phyloP scores from a whole-genome alignment of 2,113 vertebrate species.

The Microtus pennsylvanicus region DNA sequence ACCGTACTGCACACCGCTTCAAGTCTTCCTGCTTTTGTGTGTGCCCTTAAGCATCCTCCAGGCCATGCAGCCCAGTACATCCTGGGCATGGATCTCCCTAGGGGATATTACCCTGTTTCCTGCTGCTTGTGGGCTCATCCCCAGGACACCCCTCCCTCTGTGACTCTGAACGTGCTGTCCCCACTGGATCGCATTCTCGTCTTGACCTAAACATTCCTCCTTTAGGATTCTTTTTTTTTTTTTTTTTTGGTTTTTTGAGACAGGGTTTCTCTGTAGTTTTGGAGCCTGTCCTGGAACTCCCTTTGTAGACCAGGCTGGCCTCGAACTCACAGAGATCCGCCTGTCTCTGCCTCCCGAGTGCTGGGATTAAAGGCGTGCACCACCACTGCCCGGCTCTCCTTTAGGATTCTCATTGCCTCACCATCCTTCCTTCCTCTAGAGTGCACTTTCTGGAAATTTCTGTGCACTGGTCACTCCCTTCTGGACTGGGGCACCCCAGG shows the following conservation, averaged over 20 bases:
- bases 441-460: accelerated
- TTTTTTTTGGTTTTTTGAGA: too few relatives aligned
- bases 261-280: too few relatives aligned
- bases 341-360: too few relatives aligned
- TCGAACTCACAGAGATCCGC: too few relatives aligned
- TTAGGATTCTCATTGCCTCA: not conserved
- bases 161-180: not conserved
- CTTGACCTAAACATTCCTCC: not conserved
- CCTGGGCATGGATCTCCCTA: too few relatives aligned
- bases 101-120: not conserved
- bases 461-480: accelerated
- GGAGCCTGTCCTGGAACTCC: too few relatives aligned
- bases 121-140: too few relatives aligned
- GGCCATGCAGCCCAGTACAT: accelerated
- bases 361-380: too few relatives aligned
- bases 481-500: not conserved
- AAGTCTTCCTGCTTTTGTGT: not conserved
- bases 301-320: too few relatives aligned
- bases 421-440: not conserved
- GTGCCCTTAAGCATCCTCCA: accelerated
- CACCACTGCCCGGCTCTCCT: too few relatives aligned
- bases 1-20: too few relatives aligned
- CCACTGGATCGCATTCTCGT: accelerated
- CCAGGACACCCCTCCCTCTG: not conserved
- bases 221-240: not conserved